Percentiles rank a stretch among this genome's conserved stretches.
Conservation (phyloP, 2,888 invertebrate genomes). For the Agonopterix arenella region DNA sequence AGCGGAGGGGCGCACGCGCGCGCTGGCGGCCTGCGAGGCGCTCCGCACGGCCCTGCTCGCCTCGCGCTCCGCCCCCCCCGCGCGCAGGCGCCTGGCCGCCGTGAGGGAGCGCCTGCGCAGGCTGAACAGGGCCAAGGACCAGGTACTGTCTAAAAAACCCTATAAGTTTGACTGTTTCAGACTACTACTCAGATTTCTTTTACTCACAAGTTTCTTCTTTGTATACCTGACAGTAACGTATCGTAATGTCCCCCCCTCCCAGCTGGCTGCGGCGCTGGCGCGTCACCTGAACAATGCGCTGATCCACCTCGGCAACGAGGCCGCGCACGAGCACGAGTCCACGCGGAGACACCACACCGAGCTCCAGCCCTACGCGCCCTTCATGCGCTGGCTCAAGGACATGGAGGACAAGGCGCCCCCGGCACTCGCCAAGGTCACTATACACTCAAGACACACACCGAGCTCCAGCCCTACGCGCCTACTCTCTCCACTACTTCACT, state of each 20-base stretch:
- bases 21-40: constrained; percentile 38
- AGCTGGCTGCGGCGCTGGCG: constrained; percentile 84
- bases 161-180: no score
- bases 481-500: no score
- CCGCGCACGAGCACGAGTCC: constrained; percentile 30
- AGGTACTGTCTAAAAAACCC: constrained; percentile 15
- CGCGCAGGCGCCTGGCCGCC: constrained; percentile 41
- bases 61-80: constrained; percentile 21
- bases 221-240: no score
- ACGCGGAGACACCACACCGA: constrained; percentile 90
- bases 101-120: constrained; percentile 50
- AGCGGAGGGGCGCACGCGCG: constrained; percentile 44
- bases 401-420: constrained; percentile 91
- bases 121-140: constrained; percentile 43
- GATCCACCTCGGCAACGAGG: constrained; percentile 89
- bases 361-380: constrained; percentile 89
- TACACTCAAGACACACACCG: no score
- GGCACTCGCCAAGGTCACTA: constrained; percentile 81
- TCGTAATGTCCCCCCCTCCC: no score
- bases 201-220: no score
- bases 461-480: no score
- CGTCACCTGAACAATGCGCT: constrained; percentile 96
- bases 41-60: constrained; percentile 30
- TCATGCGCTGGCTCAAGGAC: constrained; percentile 94
- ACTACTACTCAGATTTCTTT: no score